These are phyloP conservation scores for Hydrochoerus hydrochaeris DNA, from an alignment of 2,113 vertebrate genomes.

Conservation along the genomic window DNA sequence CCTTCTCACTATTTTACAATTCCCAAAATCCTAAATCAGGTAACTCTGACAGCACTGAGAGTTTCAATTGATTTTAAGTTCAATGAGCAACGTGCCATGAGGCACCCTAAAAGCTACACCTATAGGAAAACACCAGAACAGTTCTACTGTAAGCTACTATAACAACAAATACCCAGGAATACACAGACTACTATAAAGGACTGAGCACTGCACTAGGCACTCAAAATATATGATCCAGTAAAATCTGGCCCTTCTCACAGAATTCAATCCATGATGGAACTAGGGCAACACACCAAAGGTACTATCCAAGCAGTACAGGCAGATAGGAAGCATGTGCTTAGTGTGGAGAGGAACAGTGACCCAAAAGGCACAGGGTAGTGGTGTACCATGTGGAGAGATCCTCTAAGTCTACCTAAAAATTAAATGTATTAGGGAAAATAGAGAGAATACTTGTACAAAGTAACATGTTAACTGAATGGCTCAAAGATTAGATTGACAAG, in stretches of 20 bases:
- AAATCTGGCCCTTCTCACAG: not conserved
- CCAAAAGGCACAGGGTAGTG: not conserved
- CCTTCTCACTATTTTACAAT: not conserved
- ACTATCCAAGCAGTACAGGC: not conserved
- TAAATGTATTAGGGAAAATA: not conserved
- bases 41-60: slow-evolving; percentile 13
- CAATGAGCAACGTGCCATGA: slow-evolving; percentile 27
- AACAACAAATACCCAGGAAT: not conserved
- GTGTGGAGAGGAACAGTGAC: too few species aligned
- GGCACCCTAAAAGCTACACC: not conserved
- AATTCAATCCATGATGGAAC: not conserved
- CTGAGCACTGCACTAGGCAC: not conserved
- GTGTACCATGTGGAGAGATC: not conserved
- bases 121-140: not conserved
- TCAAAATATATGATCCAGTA: not conserved
- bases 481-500: not conserved
- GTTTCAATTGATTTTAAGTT: slow-evolving; percentile 30
- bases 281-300: not conserved
- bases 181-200: not conserved
- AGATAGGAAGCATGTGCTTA: not conserved
- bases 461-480: not conserved
- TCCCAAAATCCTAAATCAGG: slow-evolving; percentile 37
- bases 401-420: not conserved
- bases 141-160: not conserved
- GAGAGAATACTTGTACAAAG: not conserved